phyloP scores from a whole-genome alignment of 64 coral and sea anemone genomes.

The Dendrophyllia cribrosa region DNA sequence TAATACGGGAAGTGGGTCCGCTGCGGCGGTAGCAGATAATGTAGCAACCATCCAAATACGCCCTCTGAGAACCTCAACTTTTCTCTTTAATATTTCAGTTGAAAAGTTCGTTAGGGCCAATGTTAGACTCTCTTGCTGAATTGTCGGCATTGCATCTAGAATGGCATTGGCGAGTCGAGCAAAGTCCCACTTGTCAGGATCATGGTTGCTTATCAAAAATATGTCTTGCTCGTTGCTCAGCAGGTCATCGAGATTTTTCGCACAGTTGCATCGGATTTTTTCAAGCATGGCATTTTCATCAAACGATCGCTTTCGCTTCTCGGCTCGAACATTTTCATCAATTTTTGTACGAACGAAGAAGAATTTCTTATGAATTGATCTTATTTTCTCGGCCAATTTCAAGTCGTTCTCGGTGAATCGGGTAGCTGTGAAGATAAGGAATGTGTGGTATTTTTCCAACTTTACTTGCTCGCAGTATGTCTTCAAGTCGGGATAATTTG shows the following conservation, averaged over 20 bases:
- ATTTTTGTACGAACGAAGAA: conserved; percentile 69
- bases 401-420: conserved; percentile 28
- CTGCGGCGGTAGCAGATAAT: background rate
- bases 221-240: conserved; percentile 5
- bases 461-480: conserved; percentile 7
- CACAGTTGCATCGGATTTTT: conserved; percentile 10
- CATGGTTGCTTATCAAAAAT: conserved; percentile 64
- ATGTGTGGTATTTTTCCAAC: conserved; percentile 28
- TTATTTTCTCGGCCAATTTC: conserved; percentile 22
- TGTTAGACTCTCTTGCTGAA: conserved; percentile 9
- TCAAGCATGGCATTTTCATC: conserved; percentile 24
- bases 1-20: conserved; percentile 6
- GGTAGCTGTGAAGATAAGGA: conserved; percentile 25
- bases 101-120: conserved; percentile 12
- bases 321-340: conserved; percentile 20
- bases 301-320: conserved; percentile 47
- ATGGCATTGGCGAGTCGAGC: conserved; percentile 21
- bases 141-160: conserved; percentile 20
- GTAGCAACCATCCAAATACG: conserved; percentile 9
- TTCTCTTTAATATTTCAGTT: conserved; percentile 23
- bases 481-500: conserved; percentile 30
- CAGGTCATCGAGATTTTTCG: conserved; percentile 1
- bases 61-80: conserved; percentile 26
- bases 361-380: conserved; percentile 8
- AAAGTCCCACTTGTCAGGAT: conserved; percentile 35